A percentile compares a stretch with the other conserved stretches of the same genome.
These are phyloP conservation scores for Tetranychus piercei DNA, from an alignment of 2,888 invertebrate genomes.

Conservation along the genomic window DNA sequence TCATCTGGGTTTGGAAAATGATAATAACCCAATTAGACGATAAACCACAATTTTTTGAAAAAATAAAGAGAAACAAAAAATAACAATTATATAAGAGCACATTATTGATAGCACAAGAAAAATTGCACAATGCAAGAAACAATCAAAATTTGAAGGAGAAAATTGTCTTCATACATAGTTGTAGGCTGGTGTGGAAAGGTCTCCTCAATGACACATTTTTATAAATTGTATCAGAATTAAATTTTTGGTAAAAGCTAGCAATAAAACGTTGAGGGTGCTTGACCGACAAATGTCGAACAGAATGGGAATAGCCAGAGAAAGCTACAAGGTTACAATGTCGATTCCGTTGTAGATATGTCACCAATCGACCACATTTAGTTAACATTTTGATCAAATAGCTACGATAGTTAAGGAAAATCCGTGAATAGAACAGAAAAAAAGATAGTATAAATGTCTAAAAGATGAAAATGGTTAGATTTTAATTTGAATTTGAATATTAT, in stretches of 20 bases:
- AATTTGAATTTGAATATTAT: no score
- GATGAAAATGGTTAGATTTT: no score
- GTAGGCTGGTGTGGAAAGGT: not conserved
- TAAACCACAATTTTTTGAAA: not conserved
- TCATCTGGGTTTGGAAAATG: conserved; percentile 18
- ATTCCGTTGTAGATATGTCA: not conserved
- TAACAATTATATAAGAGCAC: not conserved
- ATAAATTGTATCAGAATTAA: not conserved
- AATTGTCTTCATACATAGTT: not conserved
- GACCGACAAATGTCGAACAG: not conserved
- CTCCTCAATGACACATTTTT: not conserved
- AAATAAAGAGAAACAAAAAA: not conserved
- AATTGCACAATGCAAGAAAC: not conserved
- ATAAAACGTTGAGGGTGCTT: not conserved
- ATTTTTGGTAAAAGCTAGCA: not conserved
- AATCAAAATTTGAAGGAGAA: not conserved
- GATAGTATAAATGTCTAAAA: not conserved
- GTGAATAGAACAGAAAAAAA: not conserved
- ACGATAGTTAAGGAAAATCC: not conserved
- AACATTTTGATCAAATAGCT: not conserved
- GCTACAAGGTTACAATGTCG: not conserved
- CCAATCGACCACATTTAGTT: not conserved
- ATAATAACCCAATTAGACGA: not conserved
- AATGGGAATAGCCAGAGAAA: not conserved
- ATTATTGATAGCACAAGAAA: not conserved